A percentile compares a stretch with the other conserved stretches of the same genome.
These are phyloP conservation scores for Tichodroma muraria DNA, from an alignment of 2,113 vertebrate species.

Conservation along the genomic window DNA sequence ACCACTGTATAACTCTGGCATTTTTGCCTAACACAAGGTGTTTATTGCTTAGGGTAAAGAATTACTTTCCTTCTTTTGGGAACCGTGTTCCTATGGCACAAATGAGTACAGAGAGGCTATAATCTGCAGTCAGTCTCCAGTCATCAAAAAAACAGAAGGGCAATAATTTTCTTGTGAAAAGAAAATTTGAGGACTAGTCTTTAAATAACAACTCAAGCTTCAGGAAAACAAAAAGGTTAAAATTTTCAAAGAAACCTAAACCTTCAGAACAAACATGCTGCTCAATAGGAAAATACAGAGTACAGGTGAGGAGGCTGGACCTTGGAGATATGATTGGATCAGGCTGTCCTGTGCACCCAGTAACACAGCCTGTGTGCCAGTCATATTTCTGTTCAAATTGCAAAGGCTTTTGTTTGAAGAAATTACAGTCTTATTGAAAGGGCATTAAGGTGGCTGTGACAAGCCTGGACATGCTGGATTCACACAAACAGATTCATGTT, in stretches of 20 bases:
- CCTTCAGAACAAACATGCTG: background rate
- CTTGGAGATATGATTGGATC: background rate
- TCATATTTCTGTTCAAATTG: background rate
- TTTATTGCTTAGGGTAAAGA: background rate
- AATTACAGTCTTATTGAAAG: background rate
- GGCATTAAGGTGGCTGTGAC: background rate
- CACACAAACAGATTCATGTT: background rate
- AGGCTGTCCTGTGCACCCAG: background rate
- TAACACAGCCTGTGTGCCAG: background rate
- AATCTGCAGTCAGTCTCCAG: background rate
- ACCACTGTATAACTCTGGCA: background rate
- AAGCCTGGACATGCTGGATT: background rate
- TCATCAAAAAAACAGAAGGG: background rate
- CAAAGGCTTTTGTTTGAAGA: constrained; percentile 28
- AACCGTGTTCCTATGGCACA: background rate
- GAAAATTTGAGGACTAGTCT: background rate
- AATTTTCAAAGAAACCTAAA: background rate
- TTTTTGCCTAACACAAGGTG: background rate
- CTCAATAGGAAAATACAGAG: background rate
- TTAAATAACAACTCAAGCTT: background rate
- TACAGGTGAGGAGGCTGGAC: background rate
- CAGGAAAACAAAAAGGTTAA: background rate
- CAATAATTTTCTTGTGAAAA: background rate
- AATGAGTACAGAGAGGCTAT: background rate
- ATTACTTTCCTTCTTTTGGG: background rate